Base-by-base conservation (phyloP, 2,113 vertebrate genomes). In the Hippopotamus amphibius region DNA sequence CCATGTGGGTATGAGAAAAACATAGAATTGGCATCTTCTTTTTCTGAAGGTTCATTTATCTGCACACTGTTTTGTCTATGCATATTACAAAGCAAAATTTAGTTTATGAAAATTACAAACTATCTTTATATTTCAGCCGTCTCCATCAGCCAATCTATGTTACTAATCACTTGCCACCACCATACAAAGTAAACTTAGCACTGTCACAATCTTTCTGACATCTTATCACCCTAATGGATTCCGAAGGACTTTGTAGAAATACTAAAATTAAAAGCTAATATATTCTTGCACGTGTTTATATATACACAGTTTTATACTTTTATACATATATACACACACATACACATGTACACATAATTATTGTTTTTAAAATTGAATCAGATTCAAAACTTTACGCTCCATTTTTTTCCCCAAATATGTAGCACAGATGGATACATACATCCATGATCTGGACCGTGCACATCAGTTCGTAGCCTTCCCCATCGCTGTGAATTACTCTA, bases 21-120 rank as follows among this genome's bases (percentile, higher is more conserved):
- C 33, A 63, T 13, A 86, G n/a, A 95, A 65, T 46, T 43, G 15
- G 0, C 15, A 57, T 68, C 11, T 85, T 95, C 48, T 83, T 46
- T 90, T 88, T 50, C 50, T 92, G 26, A 76, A 97, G 50, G 7
- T 87, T 81, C 53, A 96, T 88, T 86, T 24, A 91, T 90, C 21
- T 85, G 14, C 14, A 84, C 6, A 72, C 10, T 77, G 13, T 86
- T 96, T 71, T 48, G 7, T 50, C n/a, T 50, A 93, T 4, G 92
- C 5, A 48, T 46, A 69, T 77, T 82, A 65, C 5, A 50, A 94
- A 87, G 46, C 17, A 85, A 92, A 85, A 66, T 68, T 91, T 85
- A 84, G 37, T 43, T 88, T 84, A 76, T 93, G 12, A n/a, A 95
- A 82, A 96, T 88, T 46, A 71, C 24, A 53, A 79, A 86, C 26